Evolutionary conservation across 1,140 invertebrate species (phyloP).

Genomic region (Zaprionus vittiger): DNA sequence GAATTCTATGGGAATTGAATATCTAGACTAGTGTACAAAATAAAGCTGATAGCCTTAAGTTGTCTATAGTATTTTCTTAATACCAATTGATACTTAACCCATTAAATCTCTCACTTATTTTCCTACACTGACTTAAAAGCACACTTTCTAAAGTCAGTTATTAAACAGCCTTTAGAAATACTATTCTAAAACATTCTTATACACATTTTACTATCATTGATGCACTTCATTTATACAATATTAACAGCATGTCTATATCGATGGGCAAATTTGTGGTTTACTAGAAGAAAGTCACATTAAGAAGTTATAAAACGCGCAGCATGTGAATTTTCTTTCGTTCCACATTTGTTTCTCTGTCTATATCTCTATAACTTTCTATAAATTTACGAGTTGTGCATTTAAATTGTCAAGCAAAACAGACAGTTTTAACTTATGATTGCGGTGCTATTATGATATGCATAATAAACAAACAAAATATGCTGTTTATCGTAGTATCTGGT

Average conservation of each 20-base stretch:
- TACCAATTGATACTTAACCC: too few relatives aligned
- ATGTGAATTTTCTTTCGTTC: conserved; percentile 39
- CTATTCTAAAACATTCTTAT: too few relatives aligned
- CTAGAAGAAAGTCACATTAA: conserved; percentile 17
- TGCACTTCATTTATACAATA: neutral
- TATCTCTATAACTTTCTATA: conserved; percentile 56
- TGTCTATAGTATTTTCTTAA: neutral
- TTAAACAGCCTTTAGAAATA: too few relatives aligned
- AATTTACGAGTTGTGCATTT: conserved; percentile 66
- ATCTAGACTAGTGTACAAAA: conserved; percentile 42
- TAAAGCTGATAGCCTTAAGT: conserved; percentile 32
- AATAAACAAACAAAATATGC: conserved; percentile 51
- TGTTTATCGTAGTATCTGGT: conserved; percentile 22
- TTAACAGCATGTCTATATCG: neutral
- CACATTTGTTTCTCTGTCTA: neutral
- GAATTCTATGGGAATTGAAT: conserved; percentile 57
- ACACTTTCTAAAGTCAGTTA: too few relatives aligned
- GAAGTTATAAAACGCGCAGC: conserved; percentile 55
- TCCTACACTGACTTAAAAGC: too few relatives aligned
- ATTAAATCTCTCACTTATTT: too few relatives aligned
- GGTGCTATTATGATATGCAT: conserved; percentile 61
- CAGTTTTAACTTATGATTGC: conserved; percentile 47
- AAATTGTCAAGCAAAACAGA: conserved; percentile 50
- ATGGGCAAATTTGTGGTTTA: neutral
- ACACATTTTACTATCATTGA: too few relatives aligned